Percentiles rank a stretch among this genome's conserved stretches.
These are phyloP conservation scores for Helicoverpa assulta DNA, from an alignment of 2,888 invertebrate species.

Conservation along the genomic window DNA sequence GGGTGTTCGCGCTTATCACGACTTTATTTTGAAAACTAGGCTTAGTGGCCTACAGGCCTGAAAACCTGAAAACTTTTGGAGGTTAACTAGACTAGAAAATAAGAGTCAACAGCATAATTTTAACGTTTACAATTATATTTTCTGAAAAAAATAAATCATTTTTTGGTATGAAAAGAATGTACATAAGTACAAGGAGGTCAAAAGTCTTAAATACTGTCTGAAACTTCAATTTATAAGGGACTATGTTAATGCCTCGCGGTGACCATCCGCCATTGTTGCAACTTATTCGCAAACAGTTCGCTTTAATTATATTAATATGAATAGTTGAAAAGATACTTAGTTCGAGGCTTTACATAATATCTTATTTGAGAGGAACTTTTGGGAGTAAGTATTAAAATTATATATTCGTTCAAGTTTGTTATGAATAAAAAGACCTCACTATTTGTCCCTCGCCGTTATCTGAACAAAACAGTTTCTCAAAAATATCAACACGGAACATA, in stretches of 20 bases:
- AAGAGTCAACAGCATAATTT: not conserved
- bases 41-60: constrained; percentile 22
- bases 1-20: constrained; percentile 21
- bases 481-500: too few species aligned
- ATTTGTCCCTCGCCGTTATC: too few species aligned
- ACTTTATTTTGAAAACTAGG: constrained; percentile 7
- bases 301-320: constrained; percentile 38
- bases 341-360: constrained; percentile 24
- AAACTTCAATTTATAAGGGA: constrained; percentile 30
- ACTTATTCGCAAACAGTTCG: constrained; percentile 29
- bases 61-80: constrained; percentile 24
- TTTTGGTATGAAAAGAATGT: too few species aligned
- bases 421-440: too few species aligned
- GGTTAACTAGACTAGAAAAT: not conserved
- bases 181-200: not conserved
- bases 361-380: constrained; percentile 1
- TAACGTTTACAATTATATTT: too few species aligned
- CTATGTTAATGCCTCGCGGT: constrained; percentile 6
- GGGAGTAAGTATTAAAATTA: not conserved
- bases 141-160: too few species aligned
- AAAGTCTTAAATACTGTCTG: not conserved
- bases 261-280: constrained; percentile 1
- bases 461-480: too few species aligned
- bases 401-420: too few species aligned
- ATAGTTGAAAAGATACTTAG: constrained; percentile 33